phyloP scores from a whole-genome alignment of 2,888 invertebrate species.

The Sipha maydis region DNA sequence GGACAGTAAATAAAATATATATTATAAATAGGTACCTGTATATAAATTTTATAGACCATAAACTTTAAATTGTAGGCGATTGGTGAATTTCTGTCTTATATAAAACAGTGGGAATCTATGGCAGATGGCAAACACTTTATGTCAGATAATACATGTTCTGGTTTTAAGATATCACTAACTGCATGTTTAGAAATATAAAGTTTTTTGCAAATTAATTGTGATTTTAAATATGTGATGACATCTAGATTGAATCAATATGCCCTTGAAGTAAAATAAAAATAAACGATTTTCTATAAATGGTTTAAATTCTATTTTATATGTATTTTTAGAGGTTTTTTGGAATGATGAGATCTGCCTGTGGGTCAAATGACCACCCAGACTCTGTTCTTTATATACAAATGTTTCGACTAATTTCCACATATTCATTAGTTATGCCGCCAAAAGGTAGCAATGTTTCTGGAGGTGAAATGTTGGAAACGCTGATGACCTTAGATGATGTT shows the following conservation, averaged over 20 bases:
- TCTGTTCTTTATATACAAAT: conserved; percentile 15
- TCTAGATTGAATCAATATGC: conserved; percentile 18
- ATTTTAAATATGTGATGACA: conserved; percentile 7
- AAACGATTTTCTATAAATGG: neutral
- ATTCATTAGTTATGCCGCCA: conserved; percentile 28
- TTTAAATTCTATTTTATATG: neutral
- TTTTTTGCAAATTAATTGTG: neutral
- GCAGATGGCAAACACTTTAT: conserved; percentile 3
- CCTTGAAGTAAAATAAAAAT: conserved; percentile 5
- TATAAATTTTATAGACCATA: neutral
- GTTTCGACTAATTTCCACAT: conserved; percentile 14
- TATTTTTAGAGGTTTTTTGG: conserved; percentile 31
- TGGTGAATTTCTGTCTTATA: neutral
- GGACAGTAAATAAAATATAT: neutral
- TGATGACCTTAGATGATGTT: neutral
- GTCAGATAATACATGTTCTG: neutral
- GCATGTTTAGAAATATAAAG: neutral
- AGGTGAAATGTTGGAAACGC: conserved; percentile 14
- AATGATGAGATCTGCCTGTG: conserved; percentile 21
- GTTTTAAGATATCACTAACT: neutral
- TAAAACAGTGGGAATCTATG: conserved; percentile 8
- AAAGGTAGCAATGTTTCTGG: conserved; percentile 13
- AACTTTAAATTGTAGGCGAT: neutral
- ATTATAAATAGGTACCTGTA: no score
- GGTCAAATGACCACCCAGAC: conserved; percentile 25